Percentiles rank a stretch among this genome's conserved stretches.
Evolutionary conservation across 2,113 vertebrate species (phyloP).

Genomic region (Diadophis punctatus): DNA sequence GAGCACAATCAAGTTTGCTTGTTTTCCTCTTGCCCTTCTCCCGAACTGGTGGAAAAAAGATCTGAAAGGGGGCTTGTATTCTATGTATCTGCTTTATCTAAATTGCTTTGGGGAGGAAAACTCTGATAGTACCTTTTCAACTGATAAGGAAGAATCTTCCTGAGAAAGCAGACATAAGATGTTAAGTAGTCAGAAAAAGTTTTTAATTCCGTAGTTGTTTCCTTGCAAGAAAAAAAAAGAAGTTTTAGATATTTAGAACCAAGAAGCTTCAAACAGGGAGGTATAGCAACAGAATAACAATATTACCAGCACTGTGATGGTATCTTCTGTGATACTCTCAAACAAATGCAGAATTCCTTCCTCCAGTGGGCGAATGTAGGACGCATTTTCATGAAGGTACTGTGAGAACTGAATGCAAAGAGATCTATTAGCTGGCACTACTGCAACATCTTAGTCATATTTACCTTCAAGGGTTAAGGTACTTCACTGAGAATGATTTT

Average conservation of each 20-base stretch:
- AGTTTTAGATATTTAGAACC: slow-evolving; percentile 1
- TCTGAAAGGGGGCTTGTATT: neutral
- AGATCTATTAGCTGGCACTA: slow-evolving; percentile 7
- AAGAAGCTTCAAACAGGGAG: neutral
- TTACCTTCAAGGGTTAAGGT: neutral
- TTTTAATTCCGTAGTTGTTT: slow-evolving; percentile 90
- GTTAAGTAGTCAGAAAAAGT: slow-evolving; percentile 85
- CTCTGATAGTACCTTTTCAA: slow-evolving; percentile 84
- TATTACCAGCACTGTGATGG: slow-evolving; percentile 89
- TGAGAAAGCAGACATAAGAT: slow-evolving; percentile 86
- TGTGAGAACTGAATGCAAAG: slow-evolving; percentile 82
- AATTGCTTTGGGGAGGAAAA: neutral
- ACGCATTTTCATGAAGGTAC: slow-evolving; percentile 93
- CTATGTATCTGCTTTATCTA: neutral
- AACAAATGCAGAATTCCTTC: slow-evolving; percentile 90
- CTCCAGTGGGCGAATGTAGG: slow-evolving; percentile 93
- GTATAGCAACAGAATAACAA: neutral
- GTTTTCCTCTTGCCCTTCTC: neutral
- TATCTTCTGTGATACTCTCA: slow-evolving; percentile 93
- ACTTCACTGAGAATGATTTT: neutral
- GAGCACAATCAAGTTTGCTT: neutral
- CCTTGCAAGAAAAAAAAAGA: slow-evolving; percentile 69
- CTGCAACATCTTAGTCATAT: neutral
- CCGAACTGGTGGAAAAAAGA: neutral
- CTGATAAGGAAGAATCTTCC: slow-evolving; percentile 97